Conservation (phyloP, 2,888 invertebrate species). For the Ormyrus thymus region DNA sequence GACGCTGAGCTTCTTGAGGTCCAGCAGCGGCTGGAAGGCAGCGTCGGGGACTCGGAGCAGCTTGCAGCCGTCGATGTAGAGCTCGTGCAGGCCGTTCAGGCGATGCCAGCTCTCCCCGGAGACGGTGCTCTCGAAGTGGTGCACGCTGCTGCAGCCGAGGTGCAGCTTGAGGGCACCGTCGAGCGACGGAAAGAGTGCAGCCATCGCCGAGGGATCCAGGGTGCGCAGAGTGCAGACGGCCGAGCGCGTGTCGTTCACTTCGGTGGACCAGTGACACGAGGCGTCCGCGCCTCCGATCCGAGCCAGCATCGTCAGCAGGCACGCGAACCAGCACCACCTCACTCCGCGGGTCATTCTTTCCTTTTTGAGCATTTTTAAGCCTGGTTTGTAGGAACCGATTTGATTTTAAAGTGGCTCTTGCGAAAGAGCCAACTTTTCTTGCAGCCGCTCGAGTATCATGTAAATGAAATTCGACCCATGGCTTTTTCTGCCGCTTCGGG, state of each 20-base stretch:
- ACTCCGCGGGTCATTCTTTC: background rate
- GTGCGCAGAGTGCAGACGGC: constrained; percentile 77
- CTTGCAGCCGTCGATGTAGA: constrained; percentile 88
- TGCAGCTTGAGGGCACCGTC: constrained; percentile 85
- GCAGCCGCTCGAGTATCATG: constrained; percentile 39
- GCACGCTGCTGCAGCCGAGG: constrained; percentile 86
- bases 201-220: constrained; percentile 75
- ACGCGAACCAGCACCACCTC: background rate
- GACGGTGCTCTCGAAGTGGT: constrained; percentile 87
- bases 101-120: constrained; percentile 83
- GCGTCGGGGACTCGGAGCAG: constrained; percentile 84
- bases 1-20: constrained; percentile 86
- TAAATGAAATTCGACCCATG: constrained; percentile 45
- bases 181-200: constrained; percentile 76
- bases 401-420: background rate
- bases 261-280: constrained; percentile 76
- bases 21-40: constrained; percentile 87
- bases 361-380: constrained; percentile 16
- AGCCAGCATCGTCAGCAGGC: constrained; percentile 46
- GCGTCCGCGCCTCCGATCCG: constrained; percentile 74
- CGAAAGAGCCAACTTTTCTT: constrained; percentile 37
- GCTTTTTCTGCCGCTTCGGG: background rate
- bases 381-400: background rate
- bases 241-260: constrained; percentile 78
- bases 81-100: constrained; percentile 84